Evolutionary conservation across 2,113 vertebrate species (phyloP).

Genomic region (Sula dactylatra): DNA sequence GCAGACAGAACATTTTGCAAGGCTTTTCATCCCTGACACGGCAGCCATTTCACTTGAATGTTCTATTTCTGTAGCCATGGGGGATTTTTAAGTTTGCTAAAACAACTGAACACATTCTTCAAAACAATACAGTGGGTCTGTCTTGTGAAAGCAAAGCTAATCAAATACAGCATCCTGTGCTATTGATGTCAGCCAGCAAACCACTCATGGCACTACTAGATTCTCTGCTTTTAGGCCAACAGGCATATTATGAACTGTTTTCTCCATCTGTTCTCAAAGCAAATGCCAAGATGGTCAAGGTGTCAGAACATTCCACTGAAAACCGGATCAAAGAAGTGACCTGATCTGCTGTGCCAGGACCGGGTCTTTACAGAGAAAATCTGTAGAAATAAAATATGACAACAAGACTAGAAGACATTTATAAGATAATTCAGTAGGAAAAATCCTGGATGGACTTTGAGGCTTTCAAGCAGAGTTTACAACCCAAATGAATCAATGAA

Average conservation of each 20-base stretch:
- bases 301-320: constrained; percentile 52
- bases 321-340: constrained; percentile 32
- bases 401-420: not conserved
- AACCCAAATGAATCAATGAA: not conserved
- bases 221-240: constrained; percentile 53
- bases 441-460: not conserved
- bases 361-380: not conserved
- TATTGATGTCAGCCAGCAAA: constrained; percentile 45
- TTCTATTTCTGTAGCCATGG: constrained; percentile 3
- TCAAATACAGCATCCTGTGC: constrained; percentile 51
- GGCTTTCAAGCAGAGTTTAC: not conserved
- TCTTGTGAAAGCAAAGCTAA: constrained; percentile 58
- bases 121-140: constrained; percentile 47
- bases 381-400: not conserved
- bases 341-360: not conserved
- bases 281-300: constrained; percentile 61
- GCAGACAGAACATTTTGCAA: not conserved
- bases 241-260: constrained; percentile 30
- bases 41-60: not conserved
- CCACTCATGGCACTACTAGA: constrained; percentile 14
- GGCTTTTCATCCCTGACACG: not conserved
- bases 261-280: constrained; percentile 63
- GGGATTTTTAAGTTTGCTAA: constrained; percentile 44
- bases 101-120: constrained; percentile 47
- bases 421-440: not conserved